Base-by-base conservation (phyloP, 2,888 invertebrate genomes). In the Coleophora flavipennella region DNA sequence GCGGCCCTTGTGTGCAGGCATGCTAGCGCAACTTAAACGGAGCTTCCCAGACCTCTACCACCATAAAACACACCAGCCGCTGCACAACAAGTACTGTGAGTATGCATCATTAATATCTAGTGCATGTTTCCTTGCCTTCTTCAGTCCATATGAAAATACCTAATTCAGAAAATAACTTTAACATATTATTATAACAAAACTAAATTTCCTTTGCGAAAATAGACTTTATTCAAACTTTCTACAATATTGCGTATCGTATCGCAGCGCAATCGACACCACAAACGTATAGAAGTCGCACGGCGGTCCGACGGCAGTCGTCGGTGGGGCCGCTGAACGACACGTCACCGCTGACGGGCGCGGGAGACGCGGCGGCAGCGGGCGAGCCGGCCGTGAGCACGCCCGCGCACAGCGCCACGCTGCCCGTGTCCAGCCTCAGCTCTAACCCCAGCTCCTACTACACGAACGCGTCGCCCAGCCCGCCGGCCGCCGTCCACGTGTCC, bases 1-100 rank as follows among this genome's bases (percentile, higher is more conserved):
- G 83, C 81, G 75, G 80, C 83, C 81, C 81, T 83, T 83, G 84
- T 84, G 81, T 90, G 88, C 89, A 92, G 92, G 93, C 90, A 91
- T 92, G 91, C 89, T 93, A 89, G 90, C 91, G 86, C 92, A 92
- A 86, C 90, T 93, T 87, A 92, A 92, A 90, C 88, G 92, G 89
- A 93, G 93, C 89, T 90, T 93, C 87, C 92, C 92, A 76, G 93
- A 93, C 86, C 90, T 93, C 78, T 90, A 92, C 85, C 89, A 91
- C 84, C 84, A 84, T 83, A 91, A 91, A 89, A 90, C 89, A 67
- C 91, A 91, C 74, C 91, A 91, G 85, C 91, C 91, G 70, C 86
- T 91, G 67, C 89, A 91, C 84, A 91, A 90, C 88, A 90, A 90
- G 81, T 88, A 88, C 80, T 85, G 86, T 85, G 77, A 86, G 85